Conservation (phyloP, 2,888 invertebrate genomes). For the Adelphocoris suturalis region DNA sequence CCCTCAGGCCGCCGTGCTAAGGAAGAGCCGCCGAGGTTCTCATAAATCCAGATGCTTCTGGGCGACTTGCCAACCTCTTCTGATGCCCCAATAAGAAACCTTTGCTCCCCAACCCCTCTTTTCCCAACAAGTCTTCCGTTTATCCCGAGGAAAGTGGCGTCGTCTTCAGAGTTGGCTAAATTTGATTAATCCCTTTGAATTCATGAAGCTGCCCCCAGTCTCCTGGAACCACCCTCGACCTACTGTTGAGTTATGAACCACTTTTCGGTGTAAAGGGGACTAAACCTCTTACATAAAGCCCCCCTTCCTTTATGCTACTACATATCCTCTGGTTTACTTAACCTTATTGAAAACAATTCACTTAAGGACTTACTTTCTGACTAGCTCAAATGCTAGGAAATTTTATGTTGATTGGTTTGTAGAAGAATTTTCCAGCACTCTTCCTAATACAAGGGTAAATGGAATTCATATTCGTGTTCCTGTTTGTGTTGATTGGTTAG, state of each 20-base stretch:
- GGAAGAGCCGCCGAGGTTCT: conserved; percentile 44
- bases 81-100: conserved; percentile 63
- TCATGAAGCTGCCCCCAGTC: conserved; percentile 27
- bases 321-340: background rate
- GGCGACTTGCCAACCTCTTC: conserved; percentile 62
- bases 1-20: conserved; percentile 37
- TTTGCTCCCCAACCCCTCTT: background rate
- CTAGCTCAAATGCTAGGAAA: too few relatives aligned
- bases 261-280: conserved; percentile 28
- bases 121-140: conserved; percentile 47
- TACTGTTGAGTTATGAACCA: conserved; percentile 53
- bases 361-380: background rate
- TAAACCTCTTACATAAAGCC: background rate
- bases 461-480: too few relatives aligned
- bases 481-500: too few relatives aligned
- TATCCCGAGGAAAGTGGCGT: conserved; percentile 54
- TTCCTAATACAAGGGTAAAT: too few relatives aligned
- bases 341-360: background rate
- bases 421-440: too few relatives aligned
- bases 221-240: background rate
- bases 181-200: conserved; percentile 61
- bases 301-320: background rate
- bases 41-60: conserved; percentile 65
- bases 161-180: conserved; percentile 60
- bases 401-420: too few relatives aligned